Percentiles rank a stretch among this genome's conserved stretches.
Evolutionary conservation across 2,113 vertebrate genomes (phyloP).

Genomic region (Apodemus sylvaticus): DNA sequence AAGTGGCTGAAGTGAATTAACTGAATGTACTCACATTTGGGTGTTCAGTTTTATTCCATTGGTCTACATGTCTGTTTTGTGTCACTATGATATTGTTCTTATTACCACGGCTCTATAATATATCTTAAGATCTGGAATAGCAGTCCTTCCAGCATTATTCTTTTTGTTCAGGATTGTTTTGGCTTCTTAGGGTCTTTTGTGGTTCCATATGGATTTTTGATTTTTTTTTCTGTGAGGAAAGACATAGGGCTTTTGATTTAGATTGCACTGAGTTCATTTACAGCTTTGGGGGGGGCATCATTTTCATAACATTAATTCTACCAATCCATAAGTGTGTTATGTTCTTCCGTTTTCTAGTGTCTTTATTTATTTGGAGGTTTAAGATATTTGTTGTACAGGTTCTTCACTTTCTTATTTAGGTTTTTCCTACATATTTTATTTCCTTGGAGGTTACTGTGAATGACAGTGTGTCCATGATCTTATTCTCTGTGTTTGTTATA

Average conservation of each 20-base stretch:
- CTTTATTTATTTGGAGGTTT: neutral
- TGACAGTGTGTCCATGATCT: neutral
- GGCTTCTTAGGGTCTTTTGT: neutral
- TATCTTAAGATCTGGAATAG: neutral
- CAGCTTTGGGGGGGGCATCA: neutral
- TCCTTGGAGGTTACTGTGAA: neutral
- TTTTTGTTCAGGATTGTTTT: neutral
- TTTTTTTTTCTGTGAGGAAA: neutral
- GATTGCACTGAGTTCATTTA: neutral
- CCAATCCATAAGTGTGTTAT: neutral
- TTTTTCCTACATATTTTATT: neutral
- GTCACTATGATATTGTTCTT: neutral
- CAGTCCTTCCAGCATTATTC: neutral
- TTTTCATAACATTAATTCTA: neutral
- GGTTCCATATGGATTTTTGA: neutral
- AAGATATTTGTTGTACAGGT: neutral
- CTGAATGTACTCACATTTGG: neutral
- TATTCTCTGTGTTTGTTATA: neutral
- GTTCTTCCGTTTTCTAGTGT: neutral
- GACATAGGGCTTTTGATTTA: neutral
- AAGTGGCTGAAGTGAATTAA: neutral
- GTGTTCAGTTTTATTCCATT: neutral
- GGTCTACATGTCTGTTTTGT: neutral
- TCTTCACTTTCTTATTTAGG: neutral
- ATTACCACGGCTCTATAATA: neutral